These are phyloP conservation scores for Steatornis caripensis DNA, from an alignment of 2,113 vertebrate species.

Conservation along the genomic window DNA sequence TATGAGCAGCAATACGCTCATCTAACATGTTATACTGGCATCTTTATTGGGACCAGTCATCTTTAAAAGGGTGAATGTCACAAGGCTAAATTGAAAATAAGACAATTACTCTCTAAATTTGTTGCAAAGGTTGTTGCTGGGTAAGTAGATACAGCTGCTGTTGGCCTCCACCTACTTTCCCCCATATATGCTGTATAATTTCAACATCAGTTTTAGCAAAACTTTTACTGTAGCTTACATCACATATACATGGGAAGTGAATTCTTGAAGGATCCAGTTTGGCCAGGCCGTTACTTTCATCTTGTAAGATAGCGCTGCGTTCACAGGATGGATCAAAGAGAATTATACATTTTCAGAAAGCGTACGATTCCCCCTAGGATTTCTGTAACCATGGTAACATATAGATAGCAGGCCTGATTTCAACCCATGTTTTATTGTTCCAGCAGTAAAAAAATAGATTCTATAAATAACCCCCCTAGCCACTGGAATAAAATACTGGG, in stretches of 20 bases:
- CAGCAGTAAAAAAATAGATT: neutral
- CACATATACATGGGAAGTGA: neutral
- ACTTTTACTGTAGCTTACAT: neutral
- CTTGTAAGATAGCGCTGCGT: rapidly evolving
- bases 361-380: neutral
- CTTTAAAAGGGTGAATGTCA: neutral
- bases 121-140: neutral
- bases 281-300: neutral
- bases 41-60: neutral
- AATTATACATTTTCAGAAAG: neutral
- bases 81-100: neutral
- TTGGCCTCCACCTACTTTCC: neutral
- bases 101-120: rapidly evolving
- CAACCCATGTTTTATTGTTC: neutral
- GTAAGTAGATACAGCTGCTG: rapidly evolving
- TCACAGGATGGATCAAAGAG: neutral
- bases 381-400: constrained; percentile 23
- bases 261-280: neutral
- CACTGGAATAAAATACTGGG: neutral
- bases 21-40: rapidly evolving
- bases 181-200: rapidly evolving
- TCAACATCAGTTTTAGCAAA: neutral
- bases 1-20: rapidly evolving
- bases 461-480: neutral
- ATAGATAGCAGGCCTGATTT: neutral